Evolutionary conservation across 2,113 vertebrate genomes (phyloP), one percentile per base, ranked within the genome.

Genomic region (Nipponia nippon): DNA sequence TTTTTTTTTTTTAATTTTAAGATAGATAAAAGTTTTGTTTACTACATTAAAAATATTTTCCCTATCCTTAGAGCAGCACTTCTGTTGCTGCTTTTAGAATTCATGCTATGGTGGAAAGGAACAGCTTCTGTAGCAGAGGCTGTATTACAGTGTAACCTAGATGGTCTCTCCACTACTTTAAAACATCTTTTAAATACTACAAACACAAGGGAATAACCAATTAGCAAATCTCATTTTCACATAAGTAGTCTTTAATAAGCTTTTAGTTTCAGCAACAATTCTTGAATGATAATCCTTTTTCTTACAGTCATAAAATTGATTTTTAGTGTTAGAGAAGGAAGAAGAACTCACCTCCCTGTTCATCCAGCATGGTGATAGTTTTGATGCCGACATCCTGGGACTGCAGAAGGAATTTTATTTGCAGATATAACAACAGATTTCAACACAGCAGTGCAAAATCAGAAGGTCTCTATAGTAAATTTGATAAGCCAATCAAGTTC

Each of bases 311-410:
- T 25, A 67, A 59, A n/a, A 69, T 1, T 27, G 2, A n/a, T 40
- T 75, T 69, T 55, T 47, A 65, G 10, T n/a, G 18, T 27, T 32
- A 40, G 32, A 56, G 11, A 61, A 72, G 7, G 70, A 76, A 18
- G 21, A 79, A 83, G 66, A 83, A 98, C 98, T 98, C 53, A 99
- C 99, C 99, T 97, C 99, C 99, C 97, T 99, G 99, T 82, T 99
- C 98, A 96, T 99, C 99, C 97, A 99, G 96, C 99, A 99, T 99
- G 69, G 97, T 98, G 58, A 99, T 98, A 49, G 99, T 99, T 97
- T 99, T 99, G 91, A 97, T 94, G 25, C 99, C 99, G 1, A 99
- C 98, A 97, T 99, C 98, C 79, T 97, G 98, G 73, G 98, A 98
- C 99, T 99, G 98, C 98, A 97, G 96, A 84, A 83, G 95, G 22